Percentiles rank a stretch among this genome's conserved stretches.
Conservation (phyloP, 2,797 vertebrate species). For the Muscicapa comitata region DNA sequence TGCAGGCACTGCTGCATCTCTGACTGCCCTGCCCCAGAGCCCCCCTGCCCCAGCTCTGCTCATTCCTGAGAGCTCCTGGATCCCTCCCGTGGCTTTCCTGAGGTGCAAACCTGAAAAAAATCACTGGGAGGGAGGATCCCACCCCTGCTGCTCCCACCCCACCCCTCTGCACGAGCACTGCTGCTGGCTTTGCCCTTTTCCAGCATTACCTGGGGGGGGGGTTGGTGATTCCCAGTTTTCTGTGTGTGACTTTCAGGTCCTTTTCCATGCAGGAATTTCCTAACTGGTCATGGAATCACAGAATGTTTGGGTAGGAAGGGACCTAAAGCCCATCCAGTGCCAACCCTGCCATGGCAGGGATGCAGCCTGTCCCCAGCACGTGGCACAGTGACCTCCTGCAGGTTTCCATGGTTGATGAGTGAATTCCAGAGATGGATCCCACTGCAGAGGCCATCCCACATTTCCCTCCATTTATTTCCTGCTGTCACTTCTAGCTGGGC, state of each 20-base stretch:
- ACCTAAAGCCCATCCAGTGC: not conserved
- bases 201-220: fast-evolving
- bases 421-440: not conserved
- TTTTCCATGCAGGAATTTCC: not conserved
- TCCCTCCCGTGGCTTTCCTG: not conserved
- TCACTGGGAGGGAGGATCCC: not conserved
- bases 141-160: not conserved
- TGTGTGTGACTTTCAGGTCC: not conserved
- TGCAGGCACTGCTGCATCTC: not conserved
- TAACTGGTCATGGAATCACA: not conserved
- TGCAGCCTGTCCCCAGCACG: not conserved
- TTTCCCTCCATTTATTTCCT: not conserved
- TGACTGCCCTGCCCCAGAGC: not conserved
- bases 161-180: not conserved
- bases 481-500: not conserved
- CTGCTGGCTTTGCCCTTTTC: not conserved
- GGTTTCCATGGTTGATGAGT: fast-evolving
- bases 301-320: not conserved
- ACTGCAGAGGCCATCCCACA: fast-evolving
- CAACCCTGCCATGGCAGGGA: not conserved
- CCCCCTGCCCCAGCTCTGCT: not conserved
- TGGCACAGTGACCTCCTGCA: not conserved
- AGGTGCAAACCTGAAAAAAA: not conserved
- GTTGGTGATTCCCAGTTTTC: not conserved
- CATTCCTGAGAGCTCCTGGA: not conserved